A percentile compares a stretch with the other conserved stretches of the same genome.
phyloP scores from a whole-genome alignment of 2,888 invertebrate species.

The Chrysolina haemoptera region DNA sequence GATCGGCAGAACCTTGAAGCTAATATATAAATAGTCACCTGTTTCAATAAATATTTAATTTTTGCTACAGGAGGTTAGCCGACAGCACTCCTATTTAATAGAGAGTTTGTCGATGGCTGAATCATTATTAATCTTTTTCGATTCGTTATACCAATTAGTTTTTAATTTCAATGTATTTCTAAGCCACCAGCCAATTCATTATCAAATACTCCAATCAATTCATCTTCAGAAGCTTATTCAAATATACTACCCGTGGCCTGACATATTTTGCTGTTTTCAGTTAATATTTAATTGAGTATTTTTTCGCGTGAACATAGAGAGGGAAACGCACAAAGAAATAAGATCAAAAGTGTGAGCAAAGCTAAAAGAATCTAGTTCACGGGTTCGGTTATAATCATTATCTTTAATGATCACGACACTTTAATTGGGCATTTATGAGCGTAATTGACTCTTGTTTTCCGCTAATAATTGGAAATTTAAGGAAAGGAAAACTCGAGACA shows the following conservation, averaged over 20 bases:
- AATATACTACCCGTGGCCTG: background rate
- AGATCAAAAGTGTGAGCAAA: conserved; percentile 7
- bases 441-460: conserved; percentile 9
- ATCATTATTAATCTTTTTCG: no score
- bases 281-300: background rate
- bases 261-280: background rate
- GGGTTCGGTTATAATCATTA: conserved; percentile 6
- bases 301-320: background rate
- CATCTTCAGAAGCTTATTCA: background rate
- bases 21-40: no score
- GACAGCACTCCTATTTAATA: no score
- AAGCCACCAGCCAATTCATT: no score
- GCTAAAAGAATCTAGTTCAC: background rate
- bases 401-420: conserved; percentile 1
- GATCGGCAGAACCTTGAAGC: no score
- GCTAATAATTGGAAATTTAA: conserved; percentile 9
- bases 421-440: conserved; percentile 3
- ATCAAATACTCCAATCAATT: background rate
- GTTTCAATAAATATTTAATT: no score
- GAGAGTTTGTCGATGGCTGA: no score
- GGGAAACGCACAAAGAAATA: background rate
- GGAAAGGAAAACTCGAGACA: background rate
- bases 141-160: no score
- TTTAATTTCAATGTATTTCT: no score
- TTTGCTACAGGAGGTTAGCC: no score